A percentile compares a stretch with the other conserved stretches of the same genome.
phyloP scores from a whole-genome alignment of 2,888 invertebrate genomes.

The Lamproptera curius region DNA sequence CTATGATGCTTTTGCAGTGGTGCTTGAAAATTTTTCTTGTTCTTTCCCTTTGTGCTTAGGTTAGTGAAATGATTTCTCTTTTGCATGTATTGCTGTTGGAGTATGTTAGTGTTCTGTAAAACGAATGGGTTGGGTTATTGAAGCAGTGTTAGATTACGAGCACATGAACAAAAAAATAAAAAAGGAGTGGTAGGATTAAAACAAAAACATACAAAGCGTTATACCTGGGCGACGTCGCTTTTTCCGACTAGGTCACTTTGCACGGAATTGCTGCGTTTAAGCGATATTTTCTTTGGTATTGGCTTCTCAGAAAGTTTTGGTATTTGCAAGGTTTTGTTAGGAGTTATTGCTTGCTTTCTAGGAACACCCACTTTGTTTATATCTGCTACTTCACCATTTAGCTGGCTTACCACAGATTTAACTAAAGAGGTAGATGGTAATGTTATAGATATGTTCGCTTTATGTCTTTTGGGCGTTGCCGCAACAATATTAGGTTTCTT shows the following conservation, averaged over 20 bases:
- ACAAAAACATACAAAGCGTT: constrained; percentile 48
- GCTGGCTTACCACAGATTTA: constrained; percentile 60
- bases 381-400: constrained; percentile 51
- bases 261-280: constrained; percentile 67
- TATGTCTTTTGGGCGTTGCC: constrained; percentile 61
- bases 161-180: constrained; percentile 29
- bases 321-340: constrained; percentile 71
- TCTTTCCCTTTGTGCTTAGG: constrained; percentile 66
- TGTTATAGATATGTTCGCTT: constrained; percentile 38
- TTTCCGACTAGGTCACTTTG: constrained; percentile 54
- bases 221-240: constrained; percentile 67
- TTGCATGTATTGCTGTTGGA: constrained; percentile 78
- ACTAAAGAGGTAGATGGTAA: constrained; percentile 68
- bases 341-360: constrained; percentile 64
- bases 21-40: constrained; percentile 81
- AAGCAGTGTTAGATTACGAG: constrained; percentile 37
- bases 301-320: constrained; percentile 71
- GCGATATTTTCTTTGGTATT: constrained; percentile 64
- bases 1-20: constrained; percentile 82
- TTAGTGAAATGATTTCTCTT: constrained; percentile 77
- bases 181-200: constrained; percentile 21
- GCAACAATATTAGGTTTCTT: constrained; percentile 68
- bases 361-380: constrained; percentile 61
- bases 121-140: constrained; percentile 55
- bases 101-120: constrained; percentile 77